Base-by-base conservation (phyloP, 2,113 vertebrate species). In the Pterophyllum scalare region DNA sequence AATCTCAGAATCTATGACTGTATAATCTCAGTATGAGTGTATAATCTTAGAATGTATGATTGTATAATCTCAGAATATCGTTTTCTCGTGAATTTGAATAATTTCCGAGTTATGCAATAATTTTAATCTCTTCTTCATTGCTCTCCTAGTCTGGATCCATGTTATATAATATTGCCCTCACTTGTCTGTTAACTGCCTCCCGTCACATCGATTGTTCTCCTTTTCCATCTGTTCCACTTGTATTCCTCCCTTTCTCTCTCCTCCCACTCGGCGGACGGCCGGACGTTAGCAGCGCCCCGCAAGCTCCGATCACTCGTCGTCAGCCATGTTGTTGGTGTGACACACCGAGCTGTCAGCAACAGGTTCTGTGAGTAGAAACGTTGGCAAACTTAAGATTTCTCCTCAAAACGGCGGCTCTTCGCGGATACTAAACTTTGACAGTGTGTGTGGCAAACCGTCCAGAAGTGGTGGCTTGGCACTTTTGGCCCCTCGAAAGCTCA, bases 301-400 rank as follows among this genome's bases (percentile, higher is more conserved):
- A 82, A 62, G 38, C 86, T 75, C 77, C 33, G 40, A 65, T 72
- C 85, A 84, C 38, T 83, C 82, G 58, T 54, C 65, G 94, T 95
- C 93, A 95, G 94, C 94, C 94, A 95, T 95, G 93, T 95, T 95
- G 92, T 94, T 92, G 91, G 84, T 91, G 91, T 94, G 92, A 94
- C 91, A 88, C 83, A 87, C 86, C 2, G 83, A 94, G 86, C 93
- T 95, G 92, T 92, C 94, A 95, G 94, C 93, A 95, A 95, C 94
- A 95, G 93, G 94, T 94, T 17, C 84, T 82, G 56, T 7, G n/a
- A 85, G 28, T 17, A 26, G 74, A 26, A 59, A 26, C 57, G 72
- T 59, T 4, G 61, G 12, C 20, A 64, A 89, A 83, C 80, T 58
- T 1, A 12, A 28, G 76, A 17, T 81, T 86, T 80, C 13, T 10